A percentile compares a stretch with the other conserved stretches of the same genome.
These are phyloP conservation scores for Leucoraja erinaceus DNA, from an alignment of 2,113 vertebrate genomes.

Conservation along the genomic window DNA sequence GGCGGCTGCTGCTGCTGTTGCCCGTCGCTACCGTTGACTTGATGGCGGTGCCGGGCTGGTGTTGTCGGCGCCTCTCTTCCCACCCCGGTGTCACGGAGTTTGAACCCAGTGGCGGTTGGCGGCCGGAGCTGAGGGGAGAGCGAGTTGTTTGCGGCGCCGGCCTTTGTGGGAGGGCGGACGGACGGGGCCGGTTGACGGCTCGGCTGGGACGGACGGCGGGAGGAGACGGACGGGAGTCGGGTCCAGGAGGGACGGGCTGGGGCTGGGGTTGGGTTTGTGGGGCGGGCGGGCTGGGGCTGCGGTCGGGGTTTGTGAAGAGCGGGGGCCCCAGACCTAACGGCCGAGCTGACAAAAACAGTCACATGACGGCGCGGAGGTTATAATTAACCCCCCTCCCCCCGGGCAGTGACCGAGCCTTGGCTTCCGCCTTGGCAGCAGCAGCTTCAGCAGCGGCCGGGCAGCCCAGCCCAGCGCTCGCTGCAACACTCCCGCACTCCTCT, in stretches of 20 bases:
- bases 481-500: too few species aligned
- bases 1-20: not conserved
- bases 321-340: conserved; percentile 39
- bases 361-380: not conserved
- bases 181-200: conserved; percentile 52
- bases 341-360: conserved; percentile 21
- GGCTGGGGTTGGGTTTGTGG: too few species aligned
- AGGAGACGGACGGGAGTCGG: too few species aligned
- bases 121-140: conserved; percentile 40
- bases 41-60: not conserved
- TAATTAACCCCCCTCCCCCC: not conserved
- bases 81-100: not conserved
- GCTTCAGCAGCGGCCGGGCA: too few species aligned
- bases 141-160: too few species aligned
- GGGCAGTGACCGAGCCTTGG: not conserved
- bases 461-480: too few species aligned
- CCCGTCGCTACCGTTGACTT: not conserved
- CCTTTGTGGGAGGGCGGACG: not conserved
- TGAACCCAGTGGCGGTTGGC: conserved; percentile 58
- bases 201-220: conserved; percentile 51
- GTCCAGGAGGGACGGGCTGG: too few species aligned
- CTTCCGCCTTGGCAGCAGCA: not conserved
- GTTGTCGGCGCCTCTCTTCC: not conserved
- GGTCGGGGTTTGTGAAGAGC: not conserved
- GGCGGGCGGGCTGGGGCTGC: too few species aligned